Conservation (phyloP, 2,797 vertebrate genomes). For the Pachyuromys duprasi region DNA sequence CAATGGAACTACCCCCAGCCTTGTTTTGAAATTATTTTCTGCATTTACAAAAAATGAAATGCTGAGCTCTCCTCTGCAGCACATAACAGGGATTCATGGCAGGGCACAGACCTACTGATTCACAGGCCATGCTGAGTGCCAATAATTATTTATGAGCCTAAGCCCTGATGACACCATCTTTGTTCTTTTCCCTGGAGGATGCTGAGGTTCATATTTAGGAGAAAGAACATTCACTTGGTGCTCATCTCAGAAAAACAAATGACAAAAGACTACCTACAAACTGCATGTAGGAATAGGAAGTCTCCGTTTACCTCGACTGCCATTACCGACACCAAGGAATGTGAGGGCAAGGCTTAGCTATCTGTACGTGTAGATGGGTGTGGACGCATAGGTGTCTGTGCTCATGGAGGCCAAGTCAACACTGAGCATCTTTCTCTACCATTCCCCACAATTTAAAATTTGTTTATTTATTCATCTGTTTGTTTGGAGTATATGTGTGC, state of each 20-base stretch:
- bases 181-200: background rate
- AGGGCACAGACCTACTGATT: background rate
- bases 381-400: background rate
- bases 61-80: background rate
- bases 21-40: background rate
- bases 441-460: background rate
- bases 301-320: background rate
- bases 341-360: background rate
- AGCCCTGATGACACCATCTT: background rate
- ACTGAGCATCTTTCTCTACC: background rate
- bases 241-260: slow-evolving; percentile 26
- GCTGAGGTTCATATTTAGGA: background rate
- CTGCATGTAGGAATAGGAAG: background rate
- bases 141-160: background rate
- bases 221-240: background rate
- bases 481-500: too few species aligned
- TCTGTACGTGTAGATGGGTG: background rate
- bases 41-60: background rate
- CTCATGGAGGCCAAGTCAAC: background rate
- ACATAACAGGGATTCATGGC: background rate
- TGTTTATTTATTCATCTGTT: background rate
- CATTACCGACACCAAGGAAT: slow-evolving; percentile 18
- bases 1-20: background rate
- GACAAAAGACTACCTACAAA: background rate
- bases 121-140: background rate